These are phyloP conservation scores for Drosophila pectinifera DNA, from an alignment of 1,140 invertebrate genomes.

Conservation along the genomic window DNA sequence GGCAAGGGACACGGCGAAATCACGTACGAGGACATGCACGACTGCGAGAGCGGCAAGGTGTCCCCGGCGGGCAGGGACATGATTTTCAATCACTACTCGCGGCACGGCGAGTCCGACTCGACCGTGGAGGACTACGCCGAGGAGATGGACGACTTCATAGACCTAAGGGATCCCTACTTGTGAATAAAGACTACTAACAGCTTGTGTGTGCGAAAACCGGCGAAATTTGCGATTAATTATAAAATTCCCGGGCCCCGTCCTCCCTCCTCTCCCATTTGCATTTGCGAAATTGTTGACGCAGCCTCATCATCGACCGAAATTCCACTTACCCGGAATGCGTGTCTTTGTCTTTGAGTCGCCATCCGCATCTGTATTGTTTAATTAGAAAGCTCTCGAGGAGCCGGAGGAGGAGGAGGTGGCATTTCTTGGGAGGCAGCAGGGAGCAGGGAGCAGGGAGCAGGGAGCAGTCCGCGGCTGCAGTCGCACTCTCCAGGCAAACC, in stretches of 20 bases:
- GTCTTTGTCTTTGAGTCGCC: conserved; percentile 36
- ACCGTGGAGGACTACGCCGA: conserved; percentile 59
- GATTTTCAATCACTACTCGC: conserved; percentile 79
- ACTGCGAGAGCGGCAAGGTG: conserved; percentile 71
- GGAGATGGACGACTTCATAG: conserved; percentile 77
- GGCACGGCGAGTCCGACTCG: conserved; percentile 62
- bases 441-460: too few species aligned
- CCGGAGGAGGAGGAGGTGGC: neutral
- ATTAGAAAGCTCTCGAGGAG: conserved; percentile 44
- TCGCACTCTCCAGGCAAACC: conserved; percentile 60
- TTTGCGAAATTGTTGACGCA: conserved; percentile 65
- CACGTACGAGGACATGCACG: conserved; percentile 76
- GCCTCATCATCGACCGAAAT: conserved; percentile 53
- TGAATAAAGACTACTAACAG: conserved; percentile 60
- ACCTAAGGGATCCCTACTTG: conserved; percentile 76
- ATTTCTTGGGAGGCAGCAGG: neutral
- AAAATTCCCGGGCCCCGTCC: conserved; percentile 60
- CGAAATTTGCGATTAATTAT: conserved; percentile 72
- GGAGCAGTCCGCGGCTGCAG: conserved; percentile 20
- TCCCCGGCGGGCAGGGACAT: conserved; percentile 68
- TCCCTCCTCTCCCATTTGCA: conserved; percentile 43
- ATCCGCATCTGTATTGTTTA: conserved; percentile 66
- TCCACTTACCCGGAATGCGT: conserved; percentile 49
- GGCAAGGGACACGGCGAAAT: conserved; percentile 66
- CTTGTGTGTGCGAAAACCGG: conserved; percentile 15